Evolutionary conservation across 1,140 invertebrate genomes (phyloP), one percentile per base, ranked within the genome.

Genomic region (Drosophila elegans): DNA sequence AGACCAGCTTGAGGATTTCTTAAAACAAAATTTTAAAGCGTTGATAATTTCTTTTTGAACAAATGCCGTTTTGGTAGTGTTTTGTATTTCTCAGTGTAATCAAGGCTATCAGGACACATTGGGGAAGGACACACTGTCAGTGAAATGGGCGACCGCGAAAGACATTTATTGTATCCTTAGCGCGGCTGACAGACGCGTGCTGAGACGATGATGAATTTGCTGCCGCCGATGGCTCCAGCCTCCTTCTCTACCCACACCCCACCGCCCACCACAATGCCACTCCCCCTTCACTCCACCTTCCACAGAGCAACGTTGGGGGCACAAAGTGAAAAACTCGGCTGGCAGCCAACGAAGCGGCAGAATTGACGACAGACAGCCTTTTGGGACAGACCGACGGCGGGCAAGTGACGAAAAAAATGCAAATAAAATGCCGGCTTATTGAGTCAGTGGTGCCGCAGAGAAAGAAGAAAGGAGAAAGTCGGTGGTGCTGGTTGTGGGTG

Each of bases 131-230:
- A 63, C 27, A 13, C 62, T 75, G 48, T 75, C 52, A 49, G 55
- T 42, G 46, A 56, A 44, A 76, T 53, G 56, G 61, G 69, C 68
- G 63, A 74, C 84, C 83, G 75, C 80, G 77, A 89, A 89, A 84
- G 84, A 89, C 84, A 89, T 89, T 89, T 89, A 89, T 89, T 89
- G 84, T 89, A 89, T 89, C 84, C 85, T 89, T 89, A 89, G 85
- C 64, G 77, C 74, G 77, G 68, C 71, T 89, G 84, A 89, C 84
- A 89, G 84, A 80, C 80, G 84, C 77, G 84, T 80, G 85, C 84
- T 84, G 80, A 89, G 85, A 89, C 73, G 84, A 89, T 89, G 84
- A 89, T 89, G 84, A 89, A 89, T 89, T 89, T 78, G 85, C 74
- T 52, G 66, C 63, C 74, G 62, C 42, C 75, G 36, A 71, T 57